These are phyloP conservation scores for Zygothrica quintamaculata DNA, from an alignment of 2,888 invertebrate genomes.

Conservation along the genomic window DNA sequence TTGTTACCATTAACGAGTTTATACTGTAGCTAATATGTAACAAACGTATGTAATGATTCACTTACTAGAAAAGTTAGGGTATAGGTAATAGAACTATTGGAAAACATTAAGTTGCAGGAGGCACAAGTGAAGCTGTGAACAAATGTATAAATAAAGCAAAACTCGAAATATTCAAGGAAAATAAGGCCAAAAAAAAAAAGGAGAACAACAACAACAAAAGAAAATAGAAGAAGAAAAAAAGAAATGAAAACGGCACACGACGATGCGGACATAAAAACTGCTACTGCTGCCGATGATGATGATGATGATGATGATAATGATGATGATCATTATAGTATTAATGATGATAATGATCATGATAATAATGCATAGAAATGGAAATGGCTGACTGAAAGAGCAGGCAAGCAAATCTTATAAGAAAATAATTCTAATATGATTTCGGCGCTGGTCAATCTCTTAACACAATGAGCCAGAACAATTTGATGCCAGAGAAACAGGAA, in stretches of 20 bases:
- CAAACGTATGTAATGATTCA: too few species aligned
- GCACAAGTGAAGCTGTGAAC: slow-evolving; percentile 39
- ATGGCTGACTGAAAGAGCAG: slow-evolving; percentile 6
- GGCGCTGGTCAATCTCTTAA: slow-evolving; percentile 2
- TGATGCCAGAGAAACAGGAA: slow-evolving; percentile 3
- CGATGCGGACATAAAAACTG: slow-evolving; percentile 32
- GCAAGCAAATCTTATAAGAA: slow-evolving; percentile 9
- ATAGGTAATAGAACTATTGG: too few species aligned
- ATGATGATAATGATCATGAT: slow-evolving; percentile 14
- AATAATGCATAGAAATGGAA: too few species aligned
- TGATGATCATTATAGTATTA: slow-evolving; percentile 8
- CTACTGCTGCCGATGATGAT: background rate
- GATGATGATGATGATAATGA: slow-evolving; percentile 15
- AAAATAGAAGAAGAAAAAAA: slow-evolving; percentile 15
- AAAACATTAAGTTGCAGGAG: slow-evolving; percentile 16
- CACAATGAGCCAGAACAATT: slow-evolving; percentile 20
- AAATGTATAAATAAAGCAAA: slow-evolving; percentile 44
- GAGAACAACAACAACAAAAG: too few species aligned
- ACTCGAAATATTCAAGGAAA: background rate
- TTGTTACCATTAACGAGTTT: too few species aligned
- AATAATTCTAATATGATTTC: too few species aligned
- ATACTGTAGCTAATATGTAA: too few species aligned
- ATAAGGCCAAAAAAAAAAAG: too few species aligned
- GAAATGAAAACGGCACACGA: slow-evolving; percentile 30
- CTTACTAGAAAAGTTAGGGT: too few species aligned